phyloP scores from a whole-genome alignment of 2,888 invertebrate species.

The Drosophila formosana region DNA sequence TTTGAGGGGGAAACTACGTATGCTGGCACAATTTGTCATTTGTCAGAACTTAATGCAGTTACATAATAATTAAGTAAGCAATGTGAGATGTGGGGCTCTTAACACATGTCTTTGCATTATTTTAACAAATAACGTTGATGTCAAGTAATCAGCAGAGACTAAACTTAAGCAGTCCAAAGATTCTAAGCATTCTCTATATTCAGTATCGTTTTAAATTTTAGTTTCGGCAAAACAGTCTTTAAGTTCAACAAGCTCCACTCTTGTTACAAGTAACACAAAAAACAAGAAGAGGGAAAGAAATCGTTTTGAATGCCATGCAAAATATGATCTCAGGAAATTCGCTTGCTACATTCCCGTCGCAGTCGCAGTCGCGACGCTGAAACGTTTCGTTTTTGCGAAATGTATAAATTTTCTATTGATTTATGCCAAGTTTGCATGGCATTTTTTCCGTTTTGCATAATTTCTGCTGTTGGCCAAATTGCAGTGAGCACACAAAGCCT shows the following conservation, averaged over 20 bases:
- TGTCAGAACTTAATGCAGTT: conserved; percentile 78
- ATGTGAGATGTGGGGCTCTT: conserved; percentile 13
- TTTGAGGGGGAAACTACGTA: conserved; percentile 9
- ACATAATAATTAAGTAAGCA: conserved; percentile 74
- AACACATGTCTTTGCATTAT: conserved; percentile 25
- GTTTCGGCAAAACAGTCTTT: not conserved
- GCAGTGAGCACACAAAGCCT: conserved; percentile 56
- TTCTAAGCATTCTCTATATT: not conserved
- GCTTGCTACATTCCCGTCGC: conserved; percentile 12
- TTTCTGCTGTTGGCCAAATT: conserved; percentile 76
- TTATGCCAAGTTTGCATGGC: conserved; percentile 81
- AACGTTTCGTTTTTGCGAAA: conserved; percentile 72
- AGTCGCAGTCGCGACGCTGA: conserved; percentile 41
- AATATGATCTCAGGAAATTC: conserved; percentile 47
- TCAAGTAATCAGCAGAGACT: conserved; percentile 25
- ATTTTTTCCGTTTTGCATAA: conserved; percentile 82
- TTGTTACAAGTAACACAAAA: conserved; percentile 8
- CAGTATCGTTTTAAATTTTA: not conserved
- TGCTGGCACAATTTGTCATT: conserved; percentile 74
- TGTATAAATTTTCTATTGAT: conserved; percentile 82
- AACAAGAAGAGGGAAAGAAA: not conserved
- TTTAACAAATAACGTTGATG: conserved; percentile 33
- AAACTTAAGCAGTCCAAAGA: not conserved
- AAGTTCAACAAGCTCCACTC: conserved; percentile 6
- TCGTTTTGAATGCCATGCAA: conserved; percentile 31